Base-by-base conservation (phyloP, 2,888 invertebrate genomes). In the Dorcus parallelipipedus region DNA sequence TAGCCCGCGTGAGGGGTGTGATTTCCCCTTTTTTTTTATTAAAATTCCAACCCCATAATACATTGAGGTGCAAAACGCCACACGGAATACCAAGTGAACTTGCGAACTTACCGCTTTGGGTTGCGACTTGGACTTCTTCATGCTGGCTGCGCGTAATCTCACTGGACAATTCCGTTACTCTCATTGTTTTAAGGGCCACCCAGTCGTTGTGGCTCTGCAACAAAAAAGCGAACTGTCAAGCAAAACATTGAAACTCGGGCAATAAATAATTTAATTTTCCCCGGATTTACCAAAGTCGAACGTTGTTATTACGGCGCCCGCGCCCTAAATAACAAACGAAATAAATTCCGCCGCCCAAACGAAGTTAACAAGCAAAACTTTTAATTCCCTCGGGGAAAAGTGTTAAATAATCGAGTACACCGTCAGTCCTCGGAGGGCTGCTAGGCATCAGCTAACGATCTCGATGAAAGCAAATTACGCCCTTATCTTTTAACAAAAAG, bases 61-160 rank as follows among this genome's bases (percentile, higher is more conserved):
- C 26, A 33, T 33, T 33, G 26, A 33, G 7, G 26, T 45, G 20
- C 20, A 20, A 10, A 20, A 23, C 45, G 45, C 23, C 45, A 20
- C 45, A 20, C 45, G 9, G 42, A 42, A 42, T 42, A 42, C 42
- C 42, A 42, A 17, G 8, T 9, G n/a, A 45, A 45, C 9, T 6
- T 7, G 23, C 9, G 9, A 41, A 65, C 75, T 76, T 68, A 76
- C 76, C 72, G 75, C 69, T 69, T 76, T 76, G 64, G 71, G 67
- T 64, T 76, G 76, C 69, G 75, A 74, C 69, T 77, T 77, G 63
- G 76, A 76, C 71, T 76, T 78, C 73, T 72, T 76, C 76, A 77
- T 78, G 76, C 72, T 78, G 78, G 69, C 76, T 76, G 72, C 77
- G 77, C 65, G 76, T 77, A 53, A 77, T 77, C 71, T 77, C 78